Conservation (phyloP, 2,113 vertebrate species). For the Phrynosoma blainvillii region DNA sequence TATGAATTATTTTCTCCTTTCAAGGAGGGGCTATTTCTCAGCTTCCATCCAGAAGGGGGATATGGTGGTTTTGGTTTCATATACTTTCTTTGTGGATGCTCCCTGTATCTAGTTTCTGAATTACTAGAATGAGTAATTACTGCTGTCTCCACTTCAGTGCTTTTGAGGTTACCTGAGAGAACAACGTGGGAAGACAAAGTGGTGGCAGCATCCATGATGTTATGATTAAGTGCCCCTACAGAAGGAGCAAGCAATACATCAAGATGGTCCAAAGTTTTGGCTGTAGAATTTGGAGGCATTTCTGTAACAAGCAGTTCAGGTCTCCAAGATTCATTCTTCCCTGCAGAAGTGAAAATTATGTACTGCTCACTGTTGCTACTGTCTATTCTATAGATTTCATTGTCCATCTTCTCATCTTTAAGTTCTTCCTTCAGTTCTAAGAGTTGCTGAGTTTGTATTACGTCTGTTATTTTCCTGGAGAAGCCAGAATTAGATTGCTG, state of each 20-base stretch:
- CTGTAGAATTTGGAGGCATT: not conserved
- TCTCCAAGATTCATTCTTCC: not conserved
- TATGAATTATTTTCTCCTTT: slow-evolving; percentile 14
- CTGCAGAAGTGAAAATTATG: not conserved
- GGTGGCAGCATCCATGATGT: accelerated
- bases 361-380: accelerated
- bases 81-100: accelerated
- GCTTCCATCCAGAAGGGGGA: not conserved
- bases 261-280: accelerated
- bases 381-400: not conserved
- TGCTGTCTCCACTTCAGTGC: not conserved
- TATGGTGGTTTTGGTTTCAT: not conserved
- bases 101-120: not conserved
- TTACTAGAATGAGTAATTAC: accelerated
- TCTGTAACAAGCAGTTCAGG: not conserved
- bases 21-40: not conserved
- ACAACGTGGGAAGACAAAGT: not conserved
- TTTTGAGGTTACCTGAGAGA: not conserved
- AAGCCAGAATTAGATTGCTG: not conserved
- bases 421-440: not conserved
- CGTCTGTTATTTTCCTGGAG: not conserved
- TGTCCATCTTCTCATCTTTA: not conserved
- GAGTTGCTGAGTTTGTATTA: not conserved
- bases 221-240: slow-evolving; percentile 12
- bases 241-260: accelerated